Evolutionary conservation across 2,797 vertebrate species (phyloP).

Genomic region (Nannoperca australis): DNA sequence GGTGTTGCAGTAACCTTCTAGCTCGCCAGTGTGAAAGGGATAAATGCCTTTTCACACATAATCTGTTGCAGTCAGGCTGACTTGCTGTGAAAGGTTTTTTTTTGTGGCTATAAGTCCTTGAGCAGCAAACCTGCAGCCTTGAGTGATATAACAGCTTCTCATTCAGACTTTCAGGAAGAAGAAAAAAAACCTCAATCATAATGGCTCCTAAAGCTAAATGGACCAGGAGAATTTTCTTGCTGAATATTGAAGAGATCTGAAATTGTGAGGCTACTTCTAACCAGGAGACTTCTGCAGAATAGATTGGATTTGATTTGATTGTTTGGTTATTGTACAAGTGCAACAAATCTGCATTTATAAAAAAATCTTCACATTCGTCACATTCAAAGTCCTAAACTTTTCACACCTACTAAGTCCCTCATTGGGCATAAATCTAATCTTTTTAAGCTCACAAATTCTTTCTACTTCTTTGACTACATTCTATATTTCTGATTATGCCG

Average conservation of each 20-base stretch:
- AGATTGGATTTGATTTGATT: background rate
- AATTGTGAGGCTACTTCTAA: background rate
- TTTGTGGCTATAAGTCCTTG: constrained; percentile 68
- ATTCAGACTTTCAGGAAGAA: constrained; percentile 40
- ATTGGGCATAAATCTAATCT: background rate
- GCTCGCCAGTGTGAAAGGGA: constrained; percentile 46
- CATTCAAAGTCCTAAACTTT: background rate
- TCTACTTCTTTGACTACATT: background rate
- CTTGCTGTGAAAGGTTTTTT: constrained; percentile 43
- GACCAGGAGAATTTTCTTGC: background rate
- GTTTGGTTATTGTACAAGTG: background rate
- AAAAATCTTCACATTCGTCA: background rate
- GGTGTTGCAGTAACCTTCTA: constrained; percentile 61
- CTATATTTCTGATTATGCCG: background rate
- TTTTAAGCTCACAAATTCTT: background rate
- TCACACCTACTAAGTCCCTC: background rate
- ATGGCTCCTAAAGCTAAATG: constrained; percentile 28
- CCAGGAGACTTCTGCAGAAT: no score
- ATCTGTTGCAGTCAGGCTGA: constrained; percentile 61
- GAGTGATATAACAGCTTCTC: constrained; percentile 58
- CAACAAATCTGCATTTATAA: background rate
- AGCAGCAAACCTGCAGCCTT: constrained; percentile 65
- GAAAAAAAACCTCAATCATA: constrained; percentile 1
- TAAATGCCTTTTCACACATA: constrained; percentile 52
- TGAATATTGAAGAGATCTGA: constrained; percentile 12